These are phyloP conservation scores for Bostrychus sinensis DNA, from an alignment of 2,113 vertebrate species.

Conservation along the genomic window DNA sequence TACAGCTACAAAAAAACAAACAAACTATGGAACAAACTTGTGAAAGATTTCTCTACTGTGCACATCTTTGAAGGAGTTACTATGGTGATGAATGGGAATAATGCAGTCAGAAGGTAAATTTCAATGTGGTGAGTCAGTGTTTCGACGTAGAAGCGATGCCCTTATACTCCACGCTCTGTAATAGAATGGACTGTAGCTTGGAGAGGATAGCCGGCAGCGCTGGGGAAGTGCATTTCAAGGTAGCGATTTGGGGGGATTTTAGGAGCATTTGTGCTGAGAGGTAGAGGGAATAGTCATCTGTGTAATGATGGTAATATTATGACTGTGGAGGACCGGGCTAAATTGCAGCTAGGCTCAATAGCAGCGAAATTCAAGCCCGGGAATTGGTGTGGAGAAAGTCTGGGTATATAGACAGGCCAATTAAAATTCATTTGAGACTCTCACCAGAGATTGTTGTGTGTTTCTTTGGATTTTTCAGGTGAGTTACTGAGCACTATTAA, in stretches of 20 bases:
- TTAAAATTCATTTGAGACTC: slow-evolving; percentile 40
- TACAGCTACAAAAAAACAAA: background rate
- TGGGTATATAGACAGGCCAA: slow-evolving; percentile 24
- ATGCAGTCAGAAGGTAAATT: slow-evolving; percentile 41
- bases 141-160: slow-evolving; percentile 43
- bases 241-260: slow-evolving; percentile 57
- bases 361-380: slow-evolving; percentile 27
- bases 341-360: slow-evolving; percentile 24
- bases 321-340: slow-evolving; percentile 16
- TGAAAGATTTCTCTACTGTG: background rate
- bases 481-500: no score
- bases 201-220: slow-evolving; percentile 23
- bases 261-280: slow-evolving; percentile 41
- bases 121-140: slow-evolving; percentile 39
- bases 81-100: slow-evolving; percentile 37
- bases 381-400: slow-evolving; percentile 23
- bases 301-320: slow-evolving; percentile 54
- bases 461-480: no score
- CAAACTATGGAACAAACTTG: slow-evolving; percentile 1
- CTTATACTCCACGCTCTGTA: slow-evolving; percentile 43
- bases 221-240: slow-evolving; percentile 55
- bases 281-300: slow-evolving; percentile 47
- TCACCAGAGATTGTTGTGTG: background rate
- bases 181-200: slow-evolving; percentile 56
- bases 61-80: slow-evolving; percentile 9